Base-by-base conservation (phyloP, 2,797 vertebrate genomes). In the Benthosema pterotum region DNA sequence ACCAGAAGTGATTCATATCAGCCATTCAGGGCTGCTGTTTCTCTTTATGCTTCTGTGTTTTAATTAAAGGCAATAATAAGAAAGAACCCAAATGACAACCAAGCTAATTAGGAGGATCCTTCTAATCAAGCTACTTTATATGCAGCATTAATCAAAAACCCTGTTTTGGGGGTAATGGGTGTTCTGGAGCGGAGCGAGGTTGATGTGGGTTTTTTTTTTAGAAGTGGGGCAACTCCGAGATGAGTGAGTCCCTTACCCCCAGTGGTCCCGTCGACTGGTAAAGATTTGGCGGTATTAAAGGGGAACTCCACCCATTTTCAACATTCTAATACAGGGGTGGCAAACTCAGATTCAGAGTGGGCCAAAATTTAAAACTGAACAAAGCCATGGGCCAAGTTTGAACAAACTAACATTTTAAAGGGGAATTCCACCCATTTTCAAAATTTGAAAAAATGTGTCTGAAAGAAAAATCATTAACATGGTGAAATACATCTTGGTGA, bases 21-120 rank as follows among this genome's bases (percentile, higher is more conserved):
- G 45, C 56, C 51, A 51, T 59, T 59, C 32, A n/a, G n/a, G n/a
- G 14, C 16, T 32, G 50, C 51, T 62, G 50, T 82, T 25, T 42
- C 57, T 75, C 64, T 74, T 76, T 78, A 63, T 74, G 72, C 82
- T 78, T 69, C 63, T 55, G n/a, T 68, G 63, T 88, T 85, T 38
- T 87, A 86, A 88, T 84, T 83, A 85, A 83, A 80, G 61, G 60
- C 54, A 72, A 61, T 49, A 51, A 85, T 78, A 71, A 52, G 51
- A 58, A 52, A 67, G 71, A 71, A 73, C 42, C 58, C 59, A 13
- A 48, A 6, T 56, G 65, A 74, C 77, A 80, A 59, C 67, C 65
- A 74, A 69, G 49, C 74, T 77, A 63, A 74, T 82, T 76, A 74
- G 38, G 51, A 42, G 53, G 49, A 69, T 52, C 71, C 60, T 71